Base-by-base conservation (phyloP, 1,140 invertebrate genomes). In the Drosophila arizonae region DNA sequence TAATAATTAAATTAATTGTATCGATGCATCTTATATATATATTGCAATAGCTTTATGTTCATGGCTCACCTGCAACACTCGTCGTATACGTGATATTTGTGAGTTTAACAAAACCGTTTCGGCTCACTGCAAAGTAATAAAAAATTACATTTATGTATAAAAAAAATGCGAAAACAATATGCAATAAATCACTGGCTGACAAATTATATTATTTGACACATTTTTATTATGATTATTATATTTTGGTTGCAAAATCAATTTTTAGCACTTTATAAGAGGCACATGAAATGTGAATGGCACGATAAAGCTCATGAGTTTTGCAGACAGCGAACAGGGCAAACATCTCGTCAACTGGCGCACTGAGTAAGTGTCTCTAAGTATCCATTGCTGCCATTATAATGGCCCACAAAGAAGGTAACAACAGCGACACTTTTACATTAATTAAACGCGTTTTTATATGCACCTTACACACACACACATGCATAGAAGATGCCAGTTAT, bases 371-470 rank as follows among this genome's bases (percentile, higher is more conserved):
- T 33, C 15, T 50, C 39, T 62, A 62, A 69, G 57, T 62, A 69
- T 69, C 55, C 64, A 39, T 45, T 66, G 63, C 55, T 43, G 63
- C 39, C 55, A 58, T 55, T 54, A 58, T 45, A 50, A 61, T 17
- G 73, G 52, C 39, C 30, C 67, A 66, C 55, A 81, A 71, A 67
- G 72, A 58, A 69, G 68, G 54, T 63, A 63, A 57, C 69, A 64
- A 46, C 68, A 24, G 64, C 76, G 76, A 82, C 82, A 87, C 76
- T 87, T 88, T 87, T 70, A 81, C 72, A 87, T 79, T 88, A 87
- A 88, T 87, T 87, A 87, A 87, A 88, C 82, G 84, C 79, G 79
- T 88, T 82, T 88, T 79, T 79, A 76, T 86, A 76, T 76, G 72
- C 82, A 87, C 33, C 9, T 10, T 5, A 26, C 6, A 51, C 15